Evolutionary conservation across 2,113 vertebrate genomes (phyloP), one percentile per base, ranked within the genome.

Genomic region (Gallinago paraguaiae): DNA sequence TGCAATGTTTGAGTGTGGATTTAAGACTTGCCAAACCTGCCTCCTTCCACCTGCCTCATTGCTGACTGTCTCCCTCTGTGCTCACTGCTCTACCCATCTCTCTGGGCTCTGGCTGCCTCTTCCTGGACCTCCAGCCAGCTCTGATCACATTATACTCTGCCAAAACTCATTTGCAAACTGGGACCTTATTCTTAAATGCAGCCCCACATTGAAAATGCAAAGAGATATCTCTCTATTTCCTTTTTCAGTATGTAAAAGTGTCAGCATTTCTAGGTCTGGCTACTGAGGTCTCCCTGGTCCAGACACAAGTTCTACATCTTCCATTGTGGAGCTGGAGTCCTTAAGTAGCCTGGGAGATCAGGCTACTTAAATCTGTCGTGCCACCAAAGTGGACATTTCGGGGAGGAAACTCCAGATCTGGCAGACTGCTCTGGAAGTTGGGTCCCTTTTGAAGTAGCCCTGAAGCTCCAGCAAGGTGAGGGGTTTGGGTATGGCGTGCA

Each of bases 401-500:
- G 33, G 41, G 35, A 84, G 59, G 46, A 84, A 87, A 84, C 2
- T 14, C 7, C 43, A 77, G 51, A 23, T 78, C 50, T 70, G 50
- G 11, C 20, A 78, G 30, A 17, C 43, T 78, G 54, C 50, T 94
- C 41, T 82, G 46, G 60, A 70, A 61, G 19, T 51, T 35, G 45
- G 33, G 25, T 72, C 11, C 30, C 11, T 24, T 64, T 60, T 72
- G 64, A 87, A 88, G n/a, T 35, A 82, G 50, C 13, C n/a, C 33
- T 8, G 13, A 75, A 67, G 83, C n/a, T 46, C 67, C 23, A 23
- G 28, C 10, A 54, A 72, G 31, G 17, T 17, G 33, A 64, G 33
- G 33, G 4, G 8, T 50, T 67, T 1, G 0, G 27, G 61, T 68
- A 53, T 1, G 1, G 30, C 1, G 3, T 39, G 37, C 0, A 1